These are phyloP conservation scores for Punctoribates punctum DNA, from an alignment of 2,888 invertebrate genomes.

Conservation along the genomic window DNA sequence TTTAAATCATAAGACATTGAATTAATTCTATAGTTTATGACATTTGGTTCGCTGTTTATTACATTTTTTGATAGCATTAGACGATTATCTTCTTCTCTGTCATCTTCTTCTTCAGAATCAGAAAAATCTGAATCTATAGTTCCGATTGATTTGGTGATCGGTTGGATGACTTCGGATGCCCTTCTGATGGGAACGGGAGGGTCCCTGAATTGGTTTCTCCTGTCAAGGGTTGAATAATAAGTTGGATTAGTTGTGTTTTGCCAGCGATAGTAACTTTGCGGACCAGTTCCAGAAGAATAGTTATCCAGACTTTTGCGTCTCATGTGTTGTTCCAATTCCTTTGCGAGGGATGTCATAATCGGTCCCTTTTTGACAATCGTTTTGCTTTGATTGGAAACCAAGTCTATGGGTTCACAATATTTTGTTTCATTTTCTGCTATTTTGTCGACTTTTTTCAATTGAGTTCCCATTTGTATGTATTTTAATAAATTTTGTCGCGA, in stretches of 20 bases:
- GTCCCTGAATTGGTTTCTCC: background rate
- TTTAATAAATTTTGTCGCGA: constrained; percentile 16
- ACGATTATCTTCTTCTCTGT: background rate
- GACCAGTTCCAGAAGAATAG: background rate
- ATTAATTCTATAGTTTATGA: too few relatives aligned
- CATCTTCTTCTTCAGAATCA: background rate
- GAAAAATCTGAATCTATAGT: constrained; percentile 2
- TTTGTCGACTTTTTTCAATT: constrained; percentile 26
- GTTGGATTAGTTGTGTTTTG: background rate
- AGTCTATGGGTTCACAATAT: background rate
- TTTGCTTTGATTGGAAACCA: background rate
- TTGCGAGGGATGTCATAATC: background rate
- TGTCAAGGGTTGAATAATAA: background rate
- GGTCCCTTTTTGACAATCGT: background rate
- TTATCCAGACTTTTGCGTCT: background rate
- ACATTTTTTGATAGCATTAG: too few relatives aligned
- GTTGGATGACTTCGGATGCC: background rate
- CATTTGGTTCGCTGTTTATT: too few relatives aligned
- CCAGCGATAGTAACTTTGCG: constrained; percentile 27
- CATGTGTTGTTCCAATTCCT: background rate
- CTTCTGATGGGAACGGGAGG: background rate
- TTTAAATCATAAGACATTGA: background rate
- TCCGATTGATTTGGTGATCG: background rate
- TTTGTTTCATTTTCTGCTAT: background rate
- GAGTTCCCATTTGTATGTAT: background rate